Conservation (phyloP, 2,888 invertebrate species). For the Callyntrura sp. region DNA sequence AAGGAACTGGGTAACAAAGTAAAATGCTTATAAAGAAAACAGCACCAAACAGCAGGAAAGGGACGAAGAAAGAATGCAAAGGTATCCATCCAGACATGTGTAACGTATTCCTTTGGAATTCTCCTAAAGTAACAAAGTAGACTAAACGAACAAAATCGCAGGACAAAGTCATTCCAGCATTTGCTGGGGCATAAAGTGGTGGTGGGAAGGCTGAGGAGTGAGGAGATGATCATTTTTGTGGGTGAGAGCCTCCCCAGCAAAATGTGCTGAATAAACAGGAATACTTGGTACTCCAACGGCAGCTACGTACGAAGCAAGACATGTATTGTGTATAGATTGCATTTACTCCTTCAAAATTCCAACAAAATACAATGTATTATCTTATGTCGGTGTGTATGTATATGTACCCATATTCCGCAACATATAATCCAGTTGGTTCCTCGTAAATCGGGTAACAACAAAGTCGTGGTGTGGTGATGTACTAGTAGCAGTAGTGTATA, state of each 20-base stretch:
- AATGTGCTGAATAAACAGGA: too few species aligned
- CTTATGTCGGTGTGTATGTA: background rate
- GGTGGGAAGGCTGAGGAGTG: too few species aligned
- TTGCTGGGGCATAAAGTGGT: too few species aligned
- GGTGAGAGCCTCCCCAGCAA: too few species aligned
- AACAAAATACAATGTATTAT: background rate
- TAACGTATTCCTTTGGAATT: too few species aligned
- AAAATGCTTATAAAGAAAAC: background rate
- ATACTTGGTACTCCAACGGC: background rate
- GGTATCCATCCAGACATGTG: too few species aligned
- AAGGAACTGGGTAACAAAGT: background rate
- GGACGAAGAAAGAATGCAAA: too few species aligned
- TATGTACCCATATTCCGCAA: background rate
- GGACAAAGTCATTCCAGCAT: too few species aligned
- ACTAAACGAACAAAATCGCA: too few species aligned
- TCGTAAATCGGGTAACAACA: conserved; percentile 36
- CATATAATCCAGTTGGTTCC: conserved; percentile 14
- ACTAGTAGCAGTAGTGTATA: conserved; percentile 56
- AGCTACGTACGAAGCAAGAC: background rate
- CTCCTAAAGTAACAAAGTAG: too few species aligned
- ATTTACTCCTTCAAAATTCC: background rate
- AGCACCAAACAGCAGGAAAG: too few species aligned
- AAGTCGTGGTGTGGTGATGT: conserved; percentile 26
- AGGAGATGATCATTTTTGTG: too few species aligned
- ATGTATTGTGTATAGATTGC: background rate